These are phyloP conservation scores for Megalopta genalis DNA, from an alignment of 1,140 invertebrate genomes.

Conservation along the genomic window DNA sequence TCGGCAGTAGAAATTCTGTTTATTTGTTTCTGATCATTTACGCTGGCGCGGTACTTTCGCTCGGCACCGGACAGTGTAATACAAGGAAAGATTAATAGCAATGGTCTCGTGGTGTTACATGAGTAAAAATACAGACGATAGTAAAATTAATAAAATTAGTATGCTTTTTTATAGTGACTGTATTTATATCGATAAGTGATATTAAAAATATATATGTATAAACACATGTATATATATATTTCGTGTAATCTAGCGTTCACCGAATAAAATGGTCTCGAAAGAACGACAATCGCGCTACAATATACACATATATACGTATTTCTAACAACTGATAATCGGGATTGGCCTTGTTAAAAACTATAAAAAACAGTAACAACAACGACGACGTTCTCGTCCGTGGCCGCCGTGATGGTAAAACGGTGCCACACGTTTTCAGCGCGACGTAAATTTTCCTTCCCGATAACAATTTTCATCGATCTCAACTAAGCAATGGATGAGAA, in stretches of 20 bases:
- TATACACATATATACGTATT: constrained; percentile 4
- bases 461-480: background rate
- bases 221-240: too few species aligned
- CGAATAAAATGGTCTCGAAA: background rate
- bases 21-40: constrained; percentile 27
- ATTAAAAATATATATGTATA: constrained; percentile 27
- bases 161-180: background rate
- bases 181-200: background rate
- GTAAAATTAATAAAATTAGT: constrained; percentile 31
- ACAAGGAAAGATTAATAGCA: constrained; percentile 6
- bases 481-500: too few species aligned
- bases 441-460: background rate
- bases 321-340: constrained; percentile 32
- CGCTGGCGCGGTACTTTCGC: background rate
- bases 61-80: background rate
- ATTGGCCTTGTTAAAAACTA: constrained; percentile 44
- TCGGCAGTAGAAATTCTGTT: constrained; percentile 30
- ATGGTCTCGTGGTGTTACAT: background rate
- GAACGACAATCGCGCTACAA: constrained; percentile 4
- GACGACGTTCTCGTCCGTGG: background rate
- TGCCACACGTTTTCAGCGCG: background rate
- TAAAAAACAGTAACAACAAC: constrained; percentile 48
- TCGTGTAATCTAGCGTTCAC: background rate
- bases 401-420: background rate
- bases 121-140: constrained; percentile 24